phyloP scores from a whole-genome alignment of 2,888 invertebrate species.

The Parnassius apollo region DNA sequence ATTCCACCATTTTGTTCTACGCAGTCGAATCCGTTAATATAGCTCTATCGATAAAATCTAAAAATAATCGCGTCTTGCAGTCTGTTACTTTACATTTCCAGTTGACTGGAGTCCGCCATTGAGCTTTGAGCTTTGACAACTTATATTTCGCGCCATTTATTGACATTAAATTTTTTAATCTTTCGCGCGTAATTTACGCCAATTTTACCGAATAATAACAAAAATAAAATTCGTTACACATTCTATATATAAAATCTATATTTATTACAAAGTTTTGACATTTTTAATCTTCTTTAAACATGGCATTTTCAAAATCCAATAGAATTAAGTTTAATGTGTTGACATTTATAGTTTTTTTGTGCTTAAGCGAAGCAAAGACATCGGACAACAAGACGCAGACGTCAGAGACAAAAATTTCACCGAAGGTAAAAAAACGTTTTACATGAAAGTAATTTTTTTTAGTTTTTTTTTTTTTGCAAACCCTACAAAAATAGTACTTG shows the following conservation, averaged over 20 bases:
- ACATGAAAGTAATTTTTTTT: background rate
- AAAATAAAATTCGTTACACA: too few species aligned
- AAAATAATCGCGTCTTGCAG: conserved; percentile 23
- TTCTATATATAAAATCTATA: too few species aligned
- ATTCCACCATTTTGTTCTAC: conserved; percentile 15
- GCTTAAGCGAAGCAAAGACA: conserved; percentile 17
- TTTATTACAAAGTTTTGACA: too few species aligned
- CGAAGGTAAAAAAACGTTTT: conserved; percentile 9
- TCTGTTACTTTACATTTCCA: conserved; percentile 16
- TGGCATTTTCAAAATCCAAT: conserved; percentile 11
- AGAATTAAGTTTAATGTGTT: conserved; percentile 15
- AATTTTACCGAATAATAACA: background rate
- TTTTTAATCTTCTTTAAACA: conserved; percentile 1
- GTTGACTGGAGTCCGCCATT: conserved; percentile 23
- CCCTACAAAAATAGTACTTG: too few species aligned
- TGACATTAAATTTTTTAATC: conserved; percentile 7
- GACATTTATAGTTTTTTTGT: conserved; percentile 17
- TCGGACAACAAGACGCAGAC: conserved; percentile 18
- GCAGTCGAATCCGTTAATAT: conserved; percentile 15
- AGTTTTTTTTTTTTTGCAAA: too few species aligned
- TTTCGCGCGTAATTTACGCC: background rate
- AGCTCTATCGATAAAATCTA: conserved; percentile 23
- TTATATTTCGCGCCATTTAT: conserved; percentile 6
- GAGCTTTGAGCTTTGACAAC: conserved; percentile 17
- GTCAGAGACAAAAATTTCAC: conserved; percentile 19